These are phyloP conservation scores for Conopomorpha cramerella DNA, from an alignment of 1,140 invertebrate species.

Conservation along the genomic window DNA sequence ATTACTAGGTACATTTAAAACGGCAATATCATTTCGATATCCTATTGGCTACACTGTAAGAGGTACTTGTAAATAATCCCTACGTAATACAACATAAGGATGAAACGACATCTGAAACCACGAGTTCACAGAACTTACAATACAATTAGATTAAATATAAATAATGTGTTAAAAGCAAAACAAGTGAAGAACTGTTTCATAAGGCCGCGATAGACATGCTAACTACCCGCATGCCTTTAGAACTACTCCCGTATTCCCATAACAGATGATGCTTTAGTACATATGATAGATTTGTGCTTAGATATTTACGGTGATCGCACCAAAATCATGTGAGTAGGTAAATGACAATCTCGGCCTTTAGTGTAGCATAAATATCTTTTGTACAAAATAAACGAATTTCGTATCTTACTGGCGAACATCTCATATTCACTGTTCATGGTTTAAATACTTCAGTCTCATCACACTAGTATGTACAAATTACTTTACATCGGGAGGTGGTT, in stretches of 20 bases:
- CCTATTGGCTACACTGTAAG: no score
- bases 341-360: not conserved
- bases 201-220: no score
- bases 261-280: not conserved
- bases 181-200: no score
- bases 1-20: no score
- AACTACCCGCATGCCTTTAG: no score
- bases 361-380: constrained; percentile 1
- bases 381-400: not conserved
- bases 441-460: constrained; percentile 53
- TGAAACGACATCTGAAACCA: not conserved
- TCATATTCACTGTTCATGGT: constrained; percentile 21
- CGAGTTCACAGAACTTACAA: not conserved
- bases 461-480: constrained; percentile 59
- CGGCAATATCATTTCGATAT: no score
- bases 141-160: no score
- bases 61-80: not conserved
- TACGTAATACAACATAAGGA: not conserved
- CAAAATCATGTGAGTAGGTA: not conserved
- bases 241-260: no score
- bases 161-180: no score
- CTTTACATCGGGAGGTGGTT: constrained; percentile 30
- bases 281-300: not conserved
- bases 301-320: no score
- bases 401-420: not conserved